Conservation (phyloP, 2,888 invertebrate species). For the Lymantria dispar region DNA sequence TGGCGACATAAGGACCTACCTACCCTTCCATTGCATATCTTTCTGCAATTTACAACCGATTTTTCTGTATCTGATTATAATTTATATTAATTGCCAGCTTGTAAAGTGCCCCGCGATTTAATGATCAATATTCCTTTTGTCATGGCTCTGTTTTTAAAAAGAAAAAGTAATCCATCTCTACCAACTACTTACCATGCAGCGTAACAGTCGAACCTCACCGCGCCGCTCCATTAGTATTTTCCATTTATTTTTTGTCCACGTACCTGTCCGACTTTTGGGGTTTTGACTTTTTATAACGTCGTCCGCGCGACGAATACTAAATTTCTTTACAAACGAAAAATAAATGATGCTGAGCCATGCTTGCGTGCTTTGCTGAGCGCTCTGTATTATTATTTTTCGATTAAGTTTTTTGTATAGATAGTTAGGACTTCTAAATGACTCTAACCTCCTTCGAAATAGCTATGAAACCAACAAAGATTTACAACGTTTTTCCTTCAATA, state of each 20-base stretch:
- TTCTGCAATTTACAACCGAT: too few relatives aligned
- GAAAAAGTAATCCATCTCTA: not conserved
- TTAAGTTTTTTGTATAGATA: conserved; percentile 52
- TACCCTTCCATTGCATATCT: too few relatives aligned
- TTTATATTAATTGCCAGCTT: too few relatives aligned
- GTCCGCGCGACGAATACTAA: conserved; percentile 77
- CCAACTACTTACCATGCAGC: conserved; percentile 57
- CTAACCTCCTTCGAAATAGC: too few relatives aligned
- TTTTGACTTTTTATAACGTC: conserved; percentile 74
- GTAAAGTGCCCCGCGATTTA: too few relatives aligned
- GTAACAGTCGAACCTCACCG: conserved; percentile 62
- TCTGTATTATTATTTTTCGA: conserved; percentile 67
- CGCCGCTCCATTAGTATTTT: conserved; percentile 81
- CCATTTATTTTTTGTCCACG: conserved; percentile 82
- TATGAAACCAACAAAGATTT: too few relatives aligned
- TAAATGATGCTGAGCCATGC: conserved; percentile 69
- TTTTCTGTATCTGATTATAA: too few relatives aligned
- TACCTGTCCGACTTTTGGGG: conserved; percentile 80
- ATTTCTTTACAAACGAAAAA: conserved; percentile 73
- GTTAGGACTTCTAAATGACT: conserved; percentile 4
- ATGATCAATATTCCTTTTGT: too few relatives aligned
- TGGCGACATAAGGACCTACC: too few relatives aligned
- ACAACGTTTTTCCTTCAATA: too few relatives aligned
- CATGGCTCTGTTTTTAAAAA: too few relatives aligned
- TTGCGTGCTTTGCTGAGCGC: conserved; percentile 57